These are phyloP conservation scores for Liolophura sinensis DNA, from an alignment of 1,140 invertebrate species.

Conservation along the genomic window DNA sequence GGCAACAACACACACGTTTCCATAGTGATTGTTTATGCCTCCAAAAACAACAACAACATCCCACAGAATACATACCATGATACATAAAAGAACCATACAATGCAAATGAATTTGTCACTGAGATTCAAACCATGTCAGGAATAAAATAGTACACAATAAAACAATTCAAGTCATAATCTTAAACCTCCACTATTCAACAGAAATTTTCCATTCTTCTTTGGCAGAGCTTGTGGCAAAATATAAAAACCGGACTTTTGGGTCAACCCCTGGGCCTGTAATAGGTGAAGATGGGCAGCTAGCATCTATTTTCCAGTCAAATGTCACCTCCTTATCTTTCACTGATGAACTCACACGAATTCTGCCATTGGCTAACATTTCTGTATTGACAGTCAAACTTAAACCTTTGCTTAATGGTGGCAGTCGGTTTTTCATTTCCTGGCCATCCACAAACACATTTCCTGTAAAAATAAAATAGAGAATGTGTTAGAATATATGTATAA, in stretches of 20 bases:
- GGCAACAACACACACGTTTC: too few relatives aligned
- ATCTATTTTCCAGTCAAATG: constrained; percentile 50
- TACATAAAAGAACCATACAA: background rate
- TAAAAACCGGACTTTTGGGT: constrained; percentile 11
- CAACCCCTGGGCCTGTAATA: constrained; percentile 6
- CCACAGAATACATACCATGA: too few relatives aligned
- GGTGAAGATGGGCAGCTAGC: constrained; percentile 5
- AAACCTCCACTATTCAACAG: constrained; percentile 30
- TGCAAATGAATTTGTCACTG: background rate
- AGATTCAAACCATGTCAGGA: background rate
- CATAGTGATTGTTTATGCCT: too few relatives aligned
- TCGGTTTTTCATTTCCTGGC: constrained; percentile 49
- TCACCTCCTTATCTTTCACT: constrained; percentile 46
- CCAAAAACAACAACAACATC: too few relatives aligned
- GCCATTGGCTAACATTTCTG: constrained; percentile 41
- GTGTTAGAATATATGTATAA: background rate
- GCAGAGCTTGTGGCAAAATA: constrained; percentile 46
- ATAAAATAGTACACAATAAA: constrained; percentile 3
- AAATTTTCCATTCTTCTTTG: constrained; percentile 48
- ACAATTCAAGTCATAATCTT: background rate
- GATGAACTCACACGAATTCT: constrained; percentile 49
- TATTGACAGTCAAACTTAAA: constrained; percentile 43
- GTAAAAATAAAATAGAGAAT: constrained; percentile 12
- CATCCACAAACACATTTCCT: constrained; percentile 52
- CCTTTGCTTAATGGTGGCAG: constrained; percentile 46